Evolutionary conservation across 1,140 invertebrate genomes (phyloP).

Genomic region (Ganaspis sp.): DNA sequence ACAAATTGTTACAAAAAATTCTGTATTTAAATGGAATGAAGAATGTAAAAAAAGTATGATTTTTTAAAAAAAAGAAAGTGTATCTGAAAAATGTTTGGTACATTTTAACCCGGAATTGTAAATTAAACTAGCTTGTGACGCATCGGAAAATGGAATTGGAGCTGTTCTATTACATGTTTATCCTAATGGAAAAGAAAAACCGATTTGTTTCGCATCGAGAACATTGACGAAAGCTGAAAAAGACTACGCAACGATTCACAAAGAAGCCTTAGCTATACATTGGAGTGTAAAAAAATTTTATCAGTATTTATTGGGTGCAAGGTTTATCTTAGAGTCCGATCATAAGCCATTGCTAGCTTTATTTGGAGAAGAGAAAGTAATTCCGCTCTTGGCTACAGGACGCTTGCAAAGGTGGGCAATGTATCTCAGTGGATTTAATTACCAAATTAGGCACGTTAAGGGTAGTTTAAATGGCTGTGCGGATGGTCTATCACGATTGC

Average conservation of each 20-base stretch:
- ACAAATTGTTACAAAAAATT: constrained; percentile 62
- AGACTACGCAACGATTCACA: constrained; percentile 59
- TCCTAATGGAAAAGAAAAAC: constrained; percentile 53
- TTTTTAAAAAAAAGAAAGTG: constrained; percentile 55
- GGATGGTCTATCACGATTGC: constrained; percentile 59
- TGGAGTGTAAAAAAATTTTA: constrained; percentile 57
- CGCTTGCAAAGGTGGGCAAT: constrained; percentile 57
- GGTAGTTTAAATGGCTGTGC: constrained; percentile 46
- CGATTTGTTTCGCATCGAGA: constrained; percentile 65
- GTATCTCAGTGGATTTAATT: constrained; percentile 54
- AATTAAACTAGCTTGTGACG: constrained; percentile 63
- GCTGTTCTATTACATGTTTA: constrained; percentile 61
- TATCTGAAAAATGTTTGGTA: constrained; percentile 49
- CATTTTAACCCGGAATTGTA: constrained; percentile 58
- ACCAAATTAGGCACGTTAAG: constrained; percentile 51
- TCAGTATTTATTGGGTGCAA: constrained; percentile 67
- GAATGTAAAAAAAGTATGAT: constrained; percentile 61
- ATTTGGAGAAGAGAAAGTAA: constrained; percentile 56
- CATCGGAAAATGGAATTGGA: constrained; percentile 63
- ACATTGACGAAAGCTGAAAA: constrained; percentile 50
- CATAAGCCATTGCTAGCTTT: constrained; percentile 70
- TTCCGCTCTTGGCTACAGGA: constrained; percentile 54
- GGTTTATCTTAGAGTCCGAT: constrained; percentile 67
- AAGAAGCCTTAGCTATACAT: constrained; percentile 62
- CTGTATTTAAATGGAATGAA: constrained; percentile 60